Evolutionary conservation across 2,888 invertebrate genomes (phyloP).

Genomic region (Marasmarcha lunaedactyla): DNA sequence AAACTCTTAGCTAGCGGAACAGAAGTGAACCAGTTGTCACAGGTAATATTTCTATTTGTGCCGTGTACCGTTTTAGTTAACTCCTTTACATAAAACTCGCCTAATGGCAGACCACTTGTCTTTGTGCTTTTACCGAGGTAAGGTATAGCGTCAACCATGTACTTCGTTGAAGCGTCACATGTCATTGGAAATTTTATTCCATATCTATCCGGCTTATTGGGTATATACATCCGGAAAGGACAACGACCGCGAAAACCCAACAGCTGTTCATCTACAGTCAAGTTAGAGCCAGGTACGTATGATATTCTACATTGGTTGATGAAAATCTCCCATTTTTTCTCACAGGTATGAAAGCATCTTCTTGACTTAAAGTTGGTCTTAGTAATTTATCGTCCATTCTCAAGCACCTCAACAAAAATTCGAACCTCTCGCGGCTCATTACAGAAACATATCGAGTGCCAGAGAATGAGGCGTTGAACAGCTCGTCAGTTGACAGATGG

Average conservation of each 20-base stretch:
- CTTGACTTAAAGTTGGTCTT: constrained; percentile 8
- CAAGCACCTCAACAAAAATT: constrained; percentile 17
- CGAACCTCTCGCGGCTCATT: constrained; percentile 14
- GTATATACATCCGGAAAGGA: constrained; percentile 12
- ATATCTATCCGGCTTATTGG: constrained; percentile 15
- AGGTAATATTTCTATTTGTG: constrained; percentile 7
- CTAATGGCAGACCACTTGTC: constrained; percentile 18
- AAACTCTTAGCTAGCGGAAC: constrained; percentile 17
- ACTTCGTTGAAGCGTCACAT: constrained; percentile 19
- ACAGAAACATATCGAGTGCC: neutral
- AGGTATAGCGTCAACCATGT: constrained; percentile 21
- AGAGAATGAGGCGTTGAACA: neutral
- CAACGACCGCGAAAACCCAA: constrained; percentile 12
- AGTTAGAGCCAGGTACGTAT: constrained; percentile 12
- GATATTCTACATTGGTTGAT: constrained; percentile 16
- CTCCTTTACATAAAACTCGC: constrained; percentile 11
- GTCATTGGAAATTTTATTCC: constrained; percentile 24
- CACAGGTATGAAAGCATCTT: constrained; percentile 20
- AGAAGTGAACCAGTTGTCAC: constrained; percentile 28
- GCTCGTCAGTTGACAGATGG: neutral
- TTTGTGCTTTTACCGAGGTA: constrained; percentile 21
- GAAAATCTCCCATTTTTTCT: constrained; percentile 20
- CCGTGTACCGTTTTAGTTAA: constrained; percentile 8
- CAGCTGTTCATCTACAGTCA: constrained; percentile 11
- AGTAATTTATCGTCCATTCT: constrained; percentile 17